These are phyloP conservation scores for Apotomis betuletana DNA, from an alignment of 2,888 invertebrate species.

Conservation along the genomic window DNA sequence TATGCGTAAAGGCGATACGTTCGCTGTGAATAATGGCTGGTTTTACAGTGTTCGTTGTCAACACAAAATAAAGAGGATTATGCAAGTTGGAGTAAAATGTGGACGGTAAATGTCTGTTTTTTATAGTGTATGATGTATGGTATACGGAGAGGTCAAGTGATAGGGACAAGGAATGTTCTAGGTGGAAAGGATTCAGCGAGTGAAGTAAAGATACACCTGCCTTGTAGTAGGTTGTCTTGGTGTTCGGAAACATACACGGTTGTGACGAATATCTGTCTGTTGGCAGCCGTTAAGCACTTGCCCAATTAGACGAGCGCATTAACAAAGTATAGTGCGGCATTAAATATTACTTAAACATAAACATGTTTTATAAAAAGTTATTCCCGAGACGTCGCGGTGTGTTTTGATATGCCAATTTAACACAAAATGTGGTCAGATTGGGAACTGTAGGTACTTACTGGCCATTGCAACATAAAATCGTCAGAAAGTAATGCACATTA, in stretches of 20 bases:
- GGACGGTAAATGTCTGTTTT: slow-evolving; percentile 68
- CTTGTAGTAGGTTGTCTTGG: slow-evolving; percentile 4
- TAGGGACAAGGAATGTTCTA: slow-evolving; percentile 47
- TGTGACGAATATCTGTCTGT: slow-evolving; percentile 18
- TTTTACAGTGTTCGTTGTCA: slow-evolving; percentile 76
- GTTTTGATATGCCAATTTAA: slow-evolving; percentile 8
- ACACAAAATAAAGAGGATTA: slow-evolving; percentile 80
- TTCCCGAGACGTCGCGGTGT: not conserved
- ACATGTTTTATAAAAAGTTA: not conserved
- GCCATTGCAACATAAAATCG: too few species aligned
- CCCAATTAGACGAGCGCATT: slow-evolving; percentile 13
- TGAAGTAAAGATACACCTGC: slow-evolving; percentile 22
- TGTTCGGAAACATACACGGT: slow-evolving; percentile 21
- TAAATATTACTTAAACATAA: not conserved
- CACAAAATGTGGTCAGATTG: not conserved
- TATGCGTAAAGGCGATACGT: slow-evolving; percentile 47
- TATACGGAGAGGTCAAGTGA: slow-evolving; percentile 43
- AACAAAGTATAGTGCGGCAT: not conserved
- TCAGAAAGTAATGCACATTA: too few species aligned
- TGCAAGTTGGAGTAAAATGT: slow-evolving; percentile 80
- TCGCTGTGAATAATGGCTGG: slow-evolving; percentile 69
- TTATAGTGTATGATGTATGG: slow-evolving; percentile 41
- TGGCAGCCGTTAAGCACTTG: slow-evolving; percentile 2
- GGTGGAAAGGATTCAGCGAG: slow-evolving; percentile 40
- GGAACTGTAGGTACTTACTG: not conserved